phyloP scores from a whole-genome alignment of 2,113 vertebrate genomes.

The Catharus bicknelli region DNA sequence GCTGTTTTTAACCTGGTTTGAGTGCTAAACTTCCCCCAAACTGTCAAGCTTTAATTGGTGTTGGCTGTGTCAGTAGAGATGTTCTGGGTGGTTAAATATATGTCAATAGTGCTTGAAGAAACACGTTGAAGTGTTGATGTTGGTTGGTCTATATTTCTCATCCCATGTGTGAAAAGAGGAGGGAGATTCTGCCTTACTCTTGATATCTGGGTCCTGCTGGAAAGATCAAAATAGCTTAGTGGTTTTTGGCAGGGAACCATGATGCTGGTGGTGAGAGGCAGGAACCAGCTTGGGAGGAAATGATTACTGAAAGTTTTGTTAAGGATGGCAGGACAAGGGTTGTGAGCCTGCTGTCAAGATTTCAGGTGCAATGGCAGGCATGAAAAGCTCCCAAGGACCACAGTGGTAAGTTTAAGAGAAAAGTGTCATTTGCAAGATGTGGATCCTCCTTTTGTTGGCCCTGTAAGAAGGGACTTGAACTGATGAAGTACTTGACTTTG shows the following conservation, averaged over 20 bases:
- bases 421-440: rapidly evolving
- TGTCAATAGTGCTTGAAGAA: slow-evolving; percentile 1
- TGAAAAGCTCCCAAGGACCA: not conserved
- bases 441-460: not conserved
- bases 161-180: not conserved
- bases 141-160: not conserved
- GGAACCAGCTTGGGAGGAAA: not conserved
- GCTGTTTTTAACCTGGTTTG: not conserved
- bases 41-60: not conserved
- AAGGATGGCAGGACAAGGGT: not conserved
- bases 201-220: not conserved
- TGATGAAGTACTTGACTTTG: not conserved
- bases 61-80: not conserved
- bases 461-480: not conserved
- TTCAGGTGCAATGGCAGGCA: not conserved
- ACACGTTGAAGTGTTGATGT: not conserved
- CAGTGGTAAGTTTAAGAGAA: not conserved
- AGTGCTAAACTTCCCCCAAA: not conserved
- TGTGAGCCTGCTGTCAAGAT: not conserved
- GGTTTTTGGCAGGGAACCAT: not conserved
- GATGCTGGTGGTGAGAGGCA: not conserved
- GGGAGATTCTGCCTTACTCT: not conserved
- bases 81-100: not conserved
- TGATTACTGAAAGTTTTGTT: not conserved
- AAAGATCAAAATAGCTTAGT: not conserved